Evolutionary conservation across 30 jellyfish, hydroid and myxozoan species (phyloP), one percentile per base, ranked within the genome.

Genomic region (Pelagia noctiluca): DNA sequence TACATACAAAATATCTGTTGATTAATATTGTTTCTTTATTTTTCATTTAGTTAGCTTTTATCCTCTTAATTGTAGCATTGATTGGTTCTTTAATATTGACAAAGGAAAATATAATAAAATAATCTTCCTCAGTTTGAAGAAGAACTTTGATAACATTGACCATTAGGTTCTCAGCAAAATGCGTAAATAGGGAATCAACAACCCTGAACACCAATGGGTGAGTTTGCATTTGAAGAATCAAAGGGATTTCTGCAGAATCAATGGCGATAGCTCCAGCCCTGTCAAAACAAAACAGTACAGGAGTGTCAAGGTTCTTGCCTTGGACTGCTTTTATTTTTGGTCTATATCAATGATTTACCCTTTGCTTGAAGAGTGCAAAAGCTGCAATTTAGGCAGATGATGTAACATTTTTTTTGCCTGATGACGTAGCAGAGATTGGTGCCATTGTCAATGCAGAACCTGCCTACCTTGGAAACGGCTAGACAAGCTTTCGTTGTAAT

Each of bases 161-260:
- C 61, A 79, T 63, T 60, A 36, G 33, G 63, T 63, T 71, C 61
- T 68, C 11, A 36, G 31, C 28, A 36, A 38, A 70, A 37, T 71
- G 70, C 69, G 70, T 47, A 35, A 35, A 3, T 47, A 26, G 16
- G 57, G 71, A 16, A 4, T 47, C 25, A 48, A 71, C 36, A 71
- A 49, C 7, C 36, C 28, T 24, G 75, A 52, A 75, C 75, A 48
- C 38, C 4, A 75, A 49, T 75, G 78, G 88, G 34, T 76, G 31
- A 18, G 68, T 78, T 76, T 78, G 30, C 60, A 76, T 36, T 34
- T 54, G 30, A 36, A 53, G 21, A 24, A 75, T 33, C 78, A 72
- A 28, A 76, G 78, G 68, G 78, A 76, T 78, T 50, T 54, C 78
- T 76, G 88, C 78, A n/a, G n/a, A n/a, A n/a, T n/a, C n/a, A n/a